Evolutionary conservation across 1,140 invertebrate genomes (phyloP), one percentile per base, ranked within the genome.

Genomic region (Bombus picipes): DNA sequence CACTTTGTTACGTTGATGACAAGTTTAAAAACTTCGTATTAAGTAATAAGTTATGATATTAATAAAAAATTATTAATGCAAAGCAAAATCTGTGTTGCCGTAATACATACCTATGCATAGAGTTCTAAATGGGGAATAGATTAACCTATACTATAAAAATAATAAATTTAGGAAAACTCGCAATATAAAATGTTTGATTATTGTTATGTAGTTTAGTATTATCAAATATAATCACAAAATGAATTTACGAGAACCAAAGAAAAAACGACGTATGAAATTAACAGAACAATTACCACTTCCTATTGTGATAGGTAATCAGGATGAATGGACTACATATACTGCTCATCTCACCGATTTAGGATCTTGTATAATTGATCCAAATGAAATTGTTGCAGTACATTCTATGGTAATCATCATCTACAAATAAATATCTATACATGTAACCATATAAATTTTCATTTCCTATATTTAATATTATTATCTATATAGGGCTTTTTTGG

Each of bases 401-500:
- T 96, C 96, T 53, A 97, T 97, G 96, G 95, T 95, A 92, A 93
- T 74, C 37, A 83, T 72, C 28, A 79, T 41, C 32, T 47, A 78
- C 47, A 59, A 86, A 15, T 71, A 81, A 8, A 66, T 80, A 66
- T 32, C 28, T 74, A 62, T 73, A 72, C 32, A 34, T 71, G n/a
- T 32, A 39, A 37, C 47, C 3, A 62, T 70, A 32, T n/a, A 57
- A 32, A 47, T 72, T 72, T 68, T 28, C 9, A 83, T 32, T 78
- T 57, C 53, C 22, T 82, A 57, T 65, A 47, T 47, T 43, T 85
- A 68, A 81, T 77, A 74, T 72, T 87, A 81, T 80, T 87, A 83
- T 79, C 70, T 87, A 87, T 88, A 34, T 70, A 95, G 95, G 97
- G 97, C 18, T 97, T 95, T 93, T 98, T 97, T 95, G 97, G 97